A percentile compares a stretch with the other conserved stretches of the same genome.
phyloP scores from a whole-genome alignment of 1,140 invertebrate genomes.

The Bombyx mandarina region DNA sequence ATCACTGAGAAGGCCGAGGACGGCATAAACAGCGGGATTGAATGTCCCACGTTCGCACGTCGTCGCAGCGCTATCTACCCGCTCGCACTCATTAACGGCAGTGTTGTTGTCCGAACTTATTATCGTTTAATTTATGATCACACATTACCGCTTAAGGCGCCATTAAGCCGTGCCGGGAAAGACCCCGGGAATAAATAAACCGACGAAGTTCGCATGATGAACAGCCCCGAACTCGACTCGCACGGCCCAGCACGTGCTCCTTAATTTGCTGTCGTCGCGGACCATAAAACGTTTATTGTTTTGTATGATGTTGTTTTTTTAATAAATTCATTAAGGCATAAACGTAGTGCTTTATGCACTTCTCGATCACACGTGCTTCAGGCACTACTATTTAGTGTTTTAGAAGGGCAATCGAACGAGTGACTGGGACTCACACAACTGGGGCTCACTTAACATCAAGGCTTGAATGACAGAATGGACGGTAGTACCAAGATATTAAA shows the following conservation, averaged over 20 bases:
- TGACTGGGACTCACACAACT: too few species aligned
- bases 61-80: slow-evolving; percentile 17
- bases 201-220: slow-evolving; percentile 34
- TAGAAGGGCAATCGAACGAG: too few species aligned
- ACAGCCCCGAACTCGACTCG: slow-evolving; percentile 32
- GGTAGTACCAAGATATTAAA: too few species aligned
- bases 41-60: slow-evolving; percentile 1
- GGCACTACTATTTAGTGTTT: too few species aligned
- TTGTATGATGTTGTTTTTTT: background rate
- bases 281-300: slow-evolving; percentile 48
- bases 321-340: too few species aligned
- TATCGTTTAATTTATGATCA: slow-evolving; percentile 66
- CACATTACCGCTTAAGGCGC: slow-evolving; percentile 58
- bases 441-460: too few species aligned
- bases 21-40: slow-evolving; percentile 5
- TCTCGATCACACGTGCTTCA: too few species aligned
- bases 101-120: slow-evolving; percentile 63
- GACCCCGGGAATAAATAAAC: slow-evolving; percentile 38
- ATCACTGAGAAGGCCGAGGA: background rate
- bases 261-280: slow-evolving; percentile 43
- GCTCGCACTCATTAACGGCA: slow-evolving; percentile 49
- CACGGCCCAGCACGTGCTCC: slow-evolving; percentile 40
- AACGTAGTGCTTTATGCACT: too few species aligned
- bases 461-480: too few species aligned
- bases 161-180: slow-evolving; percentile 37